Base-by-base conservation (phyloP, 2,888 invertebrate genomes). In the Zootermopsis nevadensis region DNA sequence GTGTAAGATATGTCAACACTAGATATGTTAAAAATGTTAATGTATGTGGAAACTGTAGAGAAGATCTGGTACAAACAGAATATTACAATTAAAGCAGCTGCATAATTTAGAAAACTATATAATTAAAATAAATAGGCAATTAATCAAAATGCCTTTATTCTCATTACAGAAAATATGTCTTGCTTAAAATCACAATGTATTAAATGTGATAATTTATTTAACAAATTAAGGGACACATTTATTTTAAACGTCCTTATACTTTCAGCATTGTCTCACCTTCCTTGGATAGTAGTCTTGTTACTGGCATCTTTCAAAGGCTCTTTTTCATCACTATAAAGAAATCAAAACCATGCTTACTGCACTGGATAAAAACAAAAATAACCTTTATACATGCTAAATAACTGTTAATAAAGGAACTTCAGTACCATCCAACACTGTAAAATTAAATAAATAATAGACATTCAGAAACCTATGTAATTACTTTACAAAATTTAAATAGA, bases 291-390 rank as follows among this genome's bases (percentile, higher is more conserved):
- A 84, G 90, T 89, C 84, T 91, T 90, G 85, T 91, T 92, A 86
- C 92, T 92, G 85, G 93, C 94, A 69, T 89, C 88, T 87, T 93
- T 95, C 84, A 96, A 90, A 0, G 96, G 96, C 88, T 96, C 95
- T 89, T 95, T 95, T 90, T 96, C 96, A 86, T 95, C 95, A 90
- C 96, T 94, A 89, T 84, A 89, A 89, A 86, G 83, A 60, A 72
- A 80, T 60, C 42, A 83, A 82, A 82, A 82, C 31, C 53, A 76
- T 60, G 76, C 74, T 82, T 74, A 38, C 81, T 55, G 55, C 35
- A 77, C 67, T 38, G 77, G 27, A 69, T 72, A 66, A 35, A 66
- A 69, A 67, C 60, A 60, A 60, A n/a, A 60, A n/a, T 15, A 60
- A 19, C 10, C n/a, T 60, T 60, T 60, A 60, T n/a, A 60, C 60